Percentiles rank a stretch among this genome's conserved stretches.
Conservation (phyloP, 2,888 invertebrate species). For the Cancer borealis region DNA sequence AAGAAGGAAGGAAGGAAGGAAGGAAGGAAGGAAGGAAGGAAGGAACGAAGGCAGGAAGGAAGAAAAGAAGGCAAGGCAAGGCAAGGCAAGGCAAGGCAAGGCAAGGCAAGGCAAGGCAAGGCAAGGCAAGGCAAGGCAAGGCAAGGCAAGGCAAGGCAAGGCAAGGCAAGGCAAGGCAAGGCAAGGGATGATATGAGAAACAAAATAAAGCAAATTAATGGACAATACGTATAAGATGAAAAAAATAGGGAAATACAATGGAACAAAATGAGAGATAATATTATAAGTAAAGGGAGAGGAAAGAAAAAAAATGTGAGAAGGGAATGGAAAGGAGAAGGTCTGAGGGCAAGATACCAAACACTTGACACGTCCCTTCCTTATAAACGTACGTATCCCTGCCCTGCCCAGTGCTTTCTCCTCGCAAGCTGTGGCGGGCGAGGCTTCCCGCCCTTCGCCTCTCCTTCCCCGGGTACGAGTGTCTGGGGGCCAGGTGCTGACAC, state of each 20-base stretch:
- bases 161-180: background rate
- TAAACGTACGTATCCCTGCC: background rate
- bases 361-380: constrained; percentile 24
- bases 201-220: background rate
- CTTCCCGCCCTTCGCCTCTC: background rate
- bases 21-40: background rate
- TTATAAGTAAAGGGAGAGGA: background rate
- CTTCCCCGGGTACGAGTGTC: background rate
- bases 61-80: background rate
- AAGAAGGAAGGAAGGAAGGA: background rate
- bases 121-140: background rate
- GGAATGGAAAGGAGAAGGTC: background rate
- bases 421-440: background rate
- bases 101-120: background rate
- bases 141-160: background rate
- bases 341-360: constrained; percentile 21
- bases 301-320: background rate
- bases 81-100: background rate
- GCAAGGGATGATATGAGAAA: background rate
- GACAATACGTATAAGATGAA: background rate
- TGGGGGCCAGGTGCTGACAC: constrained; percentile 29
- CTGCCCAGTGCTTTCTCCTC: constrained; percentile 25
- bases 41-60: background rate
- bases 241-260: background rate
- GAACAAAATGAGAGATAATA: background rate